Percentiles rank a stretch among this genome's conserved stretches.
Conservation (phyloP, 2,888 invertebrate genomes). For the Oscheius onirici region DNA sequence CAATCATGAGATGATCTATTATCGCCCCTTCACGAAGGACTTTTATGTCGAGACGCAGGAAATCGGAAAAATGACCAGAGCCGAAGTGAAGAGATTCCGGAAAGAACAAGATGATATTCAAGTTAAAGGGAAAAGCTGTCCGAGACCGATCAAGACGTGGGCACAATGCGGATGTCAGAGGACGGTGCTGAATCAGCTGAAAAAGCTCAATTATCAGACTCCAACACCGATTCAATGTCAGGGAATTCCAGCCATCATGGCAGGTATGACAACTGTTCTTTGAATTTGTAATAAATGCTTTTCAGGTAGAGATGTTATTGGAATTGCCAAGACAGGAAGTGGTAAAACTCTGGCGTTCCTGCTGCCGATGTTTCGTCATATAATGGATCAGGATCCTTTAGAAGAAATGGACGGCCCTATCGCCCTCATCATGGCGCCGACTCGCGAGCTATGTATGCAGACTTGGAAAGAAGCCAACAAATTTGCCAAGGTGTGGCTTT, state of each 20-base stretch:
- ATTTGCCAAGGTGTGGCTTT: constrained; percentile 80
- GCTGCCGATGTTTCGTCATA: constrained; percentile 95
- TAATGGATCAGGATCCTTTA: constrained; percentile 90
- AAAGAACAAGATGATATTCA: constrained; percentile 90
- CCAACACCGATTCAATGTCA: constrained; percentile 99
- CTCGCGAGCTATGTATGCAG: constrained; percentile 97
- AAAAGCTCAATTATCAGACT: constrained; percentile 87
- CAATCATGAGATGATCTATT: constrained; percentile 87
- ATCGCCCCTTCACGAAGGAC: constrained; percentile 88
- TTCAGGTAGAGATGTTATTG: constrained; percentile 75
- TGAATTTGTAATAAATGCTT: neutral
- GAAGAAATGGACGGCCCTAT: constrained; percentile 97
- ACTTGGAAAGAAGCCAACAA: constrained; percentile 94
- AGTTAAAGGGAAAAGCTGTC: constrained; percentile 86
- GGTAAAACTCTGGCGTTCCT: constrained; percentile 98
- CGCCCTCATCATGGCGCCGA: constrained; percentile 96
- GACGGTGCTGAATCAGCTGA: constrained; percentile 90
- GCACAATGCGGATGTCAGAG: constrained; percentile 97
- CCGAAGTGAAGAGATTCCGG: constrained; percentile 76
- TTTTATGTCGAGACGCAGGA: constrained; percentile 97
- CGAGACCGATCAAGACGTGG: constrained; percentile 92
- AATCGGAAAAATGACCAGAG: constrained; percentile 87
- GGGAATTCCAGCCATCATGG: constrained; percentile 88
- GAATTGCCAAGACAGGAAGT: constrained; percentile 96
- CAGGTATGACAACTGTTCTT: no score